These are phyloP conservation scores for Crepidodera aurea DNA, from an alignment of 2,888 invertebrate genomes.

Conservation along the genomic window DNA sequence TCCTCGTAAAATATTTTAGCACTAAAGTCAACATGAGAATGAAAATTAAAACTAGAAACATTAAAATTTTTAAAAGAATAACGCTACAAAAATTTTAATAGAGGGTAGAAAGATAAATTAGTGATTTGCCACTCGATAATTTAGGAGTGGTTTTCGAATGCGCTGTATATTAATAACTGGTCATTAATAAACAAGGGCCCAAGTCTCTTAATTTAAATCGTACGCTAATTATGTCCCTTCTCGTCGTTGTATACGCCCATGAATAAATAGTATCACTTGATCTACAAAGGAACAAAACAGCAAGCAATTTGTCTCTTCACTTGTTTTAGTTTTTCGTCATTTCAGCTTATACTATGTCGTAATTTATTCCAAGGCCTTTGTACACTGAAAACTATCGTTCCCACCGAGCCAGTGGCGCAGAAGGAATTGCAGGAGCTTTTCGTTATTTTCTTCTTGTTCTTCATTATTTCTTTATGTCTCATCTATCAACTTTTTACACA, in stretches of 20 bases:
- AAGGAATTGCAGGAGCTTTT: too few relatives aligned
- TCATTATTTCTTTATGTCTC: too few relatives aligned
- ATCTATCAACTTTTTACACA: too few relatives aligned
- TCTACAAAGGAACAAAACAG: conserved; percentile 20
- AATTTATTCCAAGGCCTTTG: conserved; percentile 15
- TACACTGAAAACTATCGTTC: background rate
- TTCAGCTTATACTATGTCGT: background rate
- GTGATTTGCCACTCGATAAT: too few relatives aligned
- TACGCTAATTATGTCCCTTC: conserved; percentile 8
- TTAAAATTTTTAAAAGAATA: too few relatives aligned
- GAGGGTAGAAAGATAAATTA: too few relatives aligned
- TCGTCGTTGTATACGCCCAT: conserved; percentile 2
- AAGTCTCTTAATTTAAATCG: conserved; percentile 5
- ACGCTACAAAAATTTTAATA: too few relatives aligned
- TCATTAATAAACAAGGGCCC: background rate
- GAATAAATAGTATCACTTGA: conserved; percentile 18
- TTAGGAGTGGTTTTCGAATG: too few relatives aligned
- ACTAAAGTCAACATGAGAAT: too few relatives aligned
- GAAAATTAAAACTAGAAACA: too few relatives aligned
- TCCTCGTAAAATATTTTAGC: too few relatives aligned
- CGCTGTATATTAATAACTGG: background rate
- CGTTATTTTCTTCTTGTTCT: too few relatives aligned
- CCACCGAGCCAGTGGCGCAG: background rate
- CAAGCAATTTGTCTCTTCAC: conserved; percentile 29
- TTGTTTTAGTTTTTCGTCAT: conserved; percentile 24